A percentile compares a stretch with the other conserved stretches of the same genome.
Conservation (phyloP, 2,113 vertebrate species). For the Aix galericulata region DNA sequence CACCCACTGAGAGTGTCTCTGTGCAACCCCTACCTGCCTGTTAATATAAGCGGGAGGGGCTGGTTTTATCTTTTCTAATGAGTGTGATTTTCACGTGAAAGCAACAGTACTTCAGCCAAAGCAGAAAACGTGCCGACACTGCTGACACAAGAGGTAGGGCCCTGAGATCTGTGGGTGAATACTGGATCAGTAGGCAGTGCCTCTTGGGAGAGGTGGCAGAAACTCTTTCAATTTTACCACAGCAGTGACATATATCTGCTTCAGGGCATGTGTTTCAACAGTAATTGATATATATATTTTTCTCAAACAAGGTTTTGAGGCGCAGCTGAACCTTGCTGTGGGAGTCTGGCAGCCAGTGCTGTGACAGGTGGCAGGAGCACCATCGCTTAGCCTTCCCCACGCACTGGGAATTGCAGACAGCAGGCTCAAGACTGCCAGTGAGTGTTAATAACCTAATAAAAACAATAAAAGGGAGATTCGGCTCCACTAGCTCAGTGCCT, state of each 20-base stretch:
- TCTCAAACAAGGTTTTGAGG: not conserved
- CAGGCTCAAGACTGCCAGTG: too few species aligned
- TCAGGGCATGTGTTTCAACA: not conserved
- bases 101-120: not conserved
- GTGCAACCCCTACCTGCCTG: accelerated
- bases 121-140: not conserved
- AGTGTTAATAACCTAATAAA: not conserved
- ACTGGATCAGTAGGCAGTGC: accelerated
- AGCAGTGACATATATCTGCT: accelerated
- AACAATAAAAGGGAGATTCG: accelerated
- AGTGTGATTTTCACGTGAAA: not conserved
- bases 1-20: accelerated
- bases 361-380: accelerated
- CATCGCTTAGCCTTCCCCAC: too few species aligned
- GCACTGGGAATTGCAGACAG: accelerated
- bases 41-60: accelerated
- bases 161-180: accelerated
- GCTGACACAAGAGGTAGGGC: not conserved
- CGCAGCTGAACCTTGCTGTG: accelerated
- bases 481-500: not conserved
- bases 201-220: not conserved
- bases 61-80: not conserved
- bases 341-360: not conserved
- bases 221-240: not conserved
- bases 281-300: accelerated